A percentile compares a stretch with the other conserved stretches of the same genome.
Evolutionary conservation across 2,113 vertebrate species (phyloP).

Genomic region (Sander lucioperca): DNA sequence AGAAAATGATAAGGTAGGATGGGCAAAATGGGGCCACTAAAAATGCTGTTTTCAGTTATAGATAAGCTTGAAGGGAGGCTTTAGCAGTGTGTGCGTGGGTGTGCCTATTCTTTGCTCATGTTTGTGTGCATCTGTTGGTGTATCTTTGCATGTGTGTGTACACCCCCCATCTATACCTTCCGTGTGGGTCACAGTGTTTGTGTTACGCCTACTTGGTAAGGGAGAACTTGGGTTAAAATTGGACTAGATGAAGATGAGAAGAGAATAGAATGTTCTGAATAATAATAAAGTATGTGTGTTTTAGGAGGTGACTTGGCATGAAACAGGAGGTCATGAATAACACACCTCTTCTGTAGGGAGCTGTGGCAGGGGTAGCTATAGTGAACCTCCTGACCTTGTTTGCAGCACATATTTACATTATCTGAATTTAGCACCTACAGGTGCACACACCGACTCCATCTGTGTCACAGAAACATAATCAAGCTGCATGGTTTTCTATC

Average conservation of each 20-base stretch:
- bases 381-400: slow-evolving; percentile 69
- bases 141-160: not conserved
- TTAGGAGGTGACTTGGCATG: slow-evolving; percentile 47
- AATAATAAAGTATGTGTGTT: not conserved
- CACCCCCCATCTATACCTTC: no score
- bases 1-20: slow-evolving; percentile 42
- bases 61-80: not conserved
- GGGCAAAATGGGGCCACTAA: slow-evolving; percentile 17
- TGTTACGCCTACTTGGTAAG: not conserved
- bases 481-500: not conserved
- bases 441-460: not conserved
- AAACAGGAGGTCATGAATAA: slow-evolving; percentile 56
- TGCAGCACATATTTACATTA: slow-evolving; percentile 35
- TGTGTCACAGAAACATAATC: not conserved
- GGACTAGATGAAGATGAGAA: not conserved
- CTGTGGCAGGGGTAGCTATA: slow-evolving; percentile 71
- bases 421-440: slow-evolving; percentile 40
- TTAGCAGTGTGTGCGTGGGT: not conserved
- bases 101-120: not conserved
- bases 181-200: not conserved
- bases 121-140: slow-evolving; percentile 2
- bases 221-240: not conserved
- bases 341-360: slow-evolving; percentile 48
- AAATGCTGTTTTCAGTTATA: not conserved
- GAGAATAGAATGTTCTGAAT: not conserved